Percentiles rank a stretch among this genome's conserved stretches.
Evolutionary conservation across 2,888 invertebrate genomes (phyloP).

Genomic region (Busseola fusca): DNA sequence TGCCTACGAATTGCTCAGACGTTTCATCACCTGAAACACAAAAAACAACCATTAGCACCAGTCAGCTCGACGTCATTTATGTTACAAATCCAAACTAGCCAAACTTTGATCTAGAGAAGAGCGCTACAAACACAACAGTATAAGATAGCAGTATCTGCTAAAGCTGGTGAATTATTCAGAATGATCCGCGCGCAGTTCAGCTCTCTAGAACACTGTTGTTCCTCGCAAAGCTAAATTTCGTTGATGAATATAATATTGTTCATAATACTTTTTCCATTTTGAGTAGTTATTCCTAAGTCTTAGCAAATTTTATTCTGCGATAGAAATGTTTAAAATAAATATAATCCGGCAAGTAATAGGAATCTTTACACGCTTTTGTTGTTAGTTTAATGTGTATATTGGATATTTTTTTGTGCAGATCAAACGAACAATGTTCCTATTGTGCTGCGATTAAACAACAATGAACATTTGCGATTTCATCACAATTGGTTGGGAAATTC

Average conservation of each 20-base stretch:
- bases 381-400: slow-evolving; percentile 47
- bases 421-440: slow-evolving; percentile 77
- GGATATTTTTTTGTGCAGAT: slow-evolving; percentile 67
- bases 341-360: slow-evolving; percentile 25
- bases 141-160: slow-evolving; percentile 19
- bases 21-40: slow-evolving; percentile 92
- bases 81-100: background rate
- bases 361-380: slow-evolving; percentile 46
- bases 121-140: slow-evolving; percentile 5
- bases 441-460: slow-evolving; percentile 82
- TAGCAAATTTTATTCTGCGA: background rate
- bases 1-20: slow-evolving; percentile 93
- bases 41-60: slow-evolving; percentile 42
- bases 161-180: slow-evolving; percentile 33
- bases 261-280: slow-evolving; percentile 7
- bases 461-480: slow-evolving; percentile 80
- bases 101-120: background rate
- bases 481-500: slow-evolving; percentile 81
- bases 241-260: slow-evolving; percentile 26
- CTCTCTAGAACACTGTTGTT: slow-evolving; percentile 20
- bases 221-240: slow-evolving; percentile 29
- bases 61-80: background rate
- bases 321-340: slow-evolving; percentile 2
- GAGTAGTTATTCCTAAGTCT: background rate
- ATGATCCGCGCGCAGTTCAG: slow-evolving; percentile 17